Evolutionary conservation across 1,140 invertebrate species (phyloP).

Genomic region (Drosophila pruinosa): DNA sequence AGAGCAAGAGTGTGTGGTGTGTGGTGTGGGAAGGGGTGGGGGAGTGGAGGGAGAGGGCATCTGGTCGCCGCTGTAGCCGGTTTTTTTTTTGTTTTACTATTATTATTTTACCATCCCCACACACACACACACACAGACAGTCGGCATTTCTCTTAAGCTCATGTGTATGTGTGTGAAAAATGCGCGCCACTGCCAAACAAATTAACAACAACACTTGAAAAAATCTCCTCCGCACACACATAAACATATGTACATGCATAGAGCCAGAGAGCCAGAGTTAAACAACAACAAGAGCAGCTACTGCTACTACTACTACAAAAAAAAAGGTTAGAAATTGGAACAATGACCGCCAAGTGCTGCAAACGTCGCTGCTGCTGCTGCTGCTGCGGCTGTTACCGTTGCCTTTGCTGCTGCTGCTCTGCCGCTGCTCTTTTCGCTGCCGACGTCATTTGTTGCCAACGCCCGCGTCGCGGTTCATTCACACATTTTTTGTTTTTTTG

Average conservation of each 20-base stretch:
- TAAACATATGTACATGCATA: constrained; percentile 11
- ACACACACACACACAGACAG: constrained; percentile 15
- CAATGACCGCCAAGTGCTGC: constrained; percentile 73
- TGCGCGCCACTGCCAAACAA: constrained; percentile 68
- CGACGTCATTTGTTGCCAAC: constrained; percentile 23
- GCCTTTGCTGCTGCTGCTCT: neutral
- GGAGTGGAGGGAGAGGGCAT: constrained; percentile 6
- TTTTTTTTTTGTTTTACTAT: constrained; percentile 38
- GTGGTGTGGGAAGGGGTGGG: neutral
- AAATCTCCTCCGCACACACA: constrained; percentile 41
- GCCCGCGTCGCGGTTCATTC: constrained; percentile 58
- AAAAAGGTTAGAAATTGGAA: constrained; percentile 77
- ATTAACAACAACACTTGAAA: constrained; percentile 75
- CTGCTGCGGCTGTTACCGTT: neutral
- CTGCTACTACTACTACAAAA: neutral
- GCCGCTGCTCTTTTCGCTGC: neutral
- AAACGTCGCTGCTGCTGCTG: constrained; percentile 8
- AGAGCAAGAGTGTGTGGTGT: no score
- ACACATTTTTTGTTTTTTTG: constrained; percentile 66
- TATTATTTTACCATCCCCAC: constrained; percentile 46
- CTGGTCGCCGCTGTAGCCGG: constrained; percentile 36
- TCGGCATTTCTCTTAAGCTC: constrained; percentile 31
- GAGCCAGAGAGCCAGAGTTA: constrained; percentile 13
- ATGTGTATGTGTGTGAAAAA: constrained; percentile 59
- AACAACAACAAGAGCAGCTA: constrained; percentile 6